A percentile compares a stretch with the other conserved stretches of the same genome.
These are phyloP conservation scores for Agrypnia vestita DNA, from an alignment of 1,140 invertebrate species.

Conservation along the genomic window DNA sequence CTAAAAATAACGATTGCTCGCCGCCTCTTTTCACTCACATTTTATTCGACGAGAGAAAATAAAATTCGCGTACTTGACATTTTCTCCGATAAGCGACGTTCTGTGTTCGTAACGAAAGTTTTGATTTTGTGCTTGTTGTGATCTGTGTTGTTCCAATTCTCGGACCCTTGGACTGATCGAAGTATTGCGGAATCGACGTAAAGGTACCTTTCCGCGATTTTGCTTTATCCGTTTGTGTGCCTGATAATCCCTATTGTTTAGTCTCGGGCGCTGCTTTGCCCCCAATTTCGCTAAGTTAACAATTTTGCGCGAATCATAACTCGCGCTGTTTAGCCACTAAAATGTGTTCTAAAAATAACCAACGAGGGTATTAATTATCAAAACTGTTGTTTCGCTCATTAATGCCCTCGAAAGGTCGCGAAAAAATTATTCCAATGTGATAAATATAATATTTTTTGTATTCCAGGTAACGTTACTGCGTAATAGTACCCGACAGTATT, in stretches of 20 bases:
- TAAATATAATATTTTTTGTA: too few species aligned
- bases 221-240: too few species aligned
- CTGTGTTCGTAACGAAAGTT: constrained; percentile 41
- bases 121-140: constrained; percentile 42
- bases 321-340: too few species aligned
- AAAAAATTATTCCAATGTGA: background rate
- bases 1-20: constrained; percentile 65
- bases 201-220: constrained; percentile 11
- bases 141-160: constrained; percentile 48
- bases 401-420: constrained; percentile 1
- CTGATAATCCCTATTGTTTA: too few species aligned
- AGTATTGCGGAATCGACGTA: constrained; percentile 26
- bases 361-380: too few species aligned
- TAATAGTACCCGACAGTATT: too few species aligned
- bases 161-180: constrained; percentile 21
- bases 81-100: constrained; percentile 42
- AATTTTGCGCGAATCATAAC: too few species aligned
- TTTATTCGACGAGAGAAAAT: constrained; percentile 43
- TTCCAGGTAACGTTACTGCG: too few species aligned
- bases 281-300: too few species aligned
- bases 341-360: too few species aligned
- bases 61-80: constrained; percentile 31
- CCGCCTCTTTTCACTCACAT: constrained; percentile 53
- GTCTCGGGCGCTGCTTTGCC: too few species aligned
- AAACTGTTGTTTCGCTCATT: background rate